These are phyloP conservation scores for Tanytarsus gracilentus DNA, from an alignment of 2,888 invertebrate species.

Conservation along the genomic window DNA sequence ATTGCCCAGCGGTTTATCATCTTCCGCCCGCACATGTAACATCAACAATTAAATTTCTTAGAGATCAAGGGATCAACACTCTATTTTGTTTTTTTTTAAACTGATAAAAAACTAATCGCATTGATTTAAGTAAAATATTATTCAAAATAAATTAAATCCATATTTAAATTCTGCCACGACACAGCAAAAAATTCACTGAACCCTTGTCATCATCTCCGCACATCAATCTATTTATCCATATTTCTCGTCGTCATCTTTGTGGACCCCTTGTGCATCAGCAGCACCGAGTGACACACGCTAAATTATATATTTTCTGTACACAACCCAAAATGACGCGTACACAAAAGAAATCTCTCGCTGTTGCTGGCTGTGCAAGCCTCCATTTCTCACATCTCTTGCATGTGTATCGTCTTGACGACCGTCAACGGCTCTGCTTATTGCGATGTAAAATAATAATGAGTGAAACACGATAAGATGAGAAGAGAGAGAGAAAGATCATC, in stretches of 20 bases:
- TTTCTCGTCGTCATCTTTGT: neutral
- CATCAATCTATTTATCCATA: no score
- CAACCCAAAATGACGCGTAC: neutral
- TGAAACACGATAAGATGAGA: slow-evolving; percentile 23
- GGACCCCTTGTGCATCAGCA: neutral
- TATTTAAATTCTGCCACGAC: no score
- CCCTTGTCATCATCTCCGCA: no score
- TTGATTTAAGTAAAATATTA: no score
- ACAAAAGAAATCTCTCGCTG: neutral
- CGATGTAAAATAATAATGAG: slow-evolving; percentile 7
- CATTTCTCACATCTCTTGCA: no score
- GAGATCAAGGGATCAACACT: no score
- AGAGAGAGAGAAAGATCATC: no score
- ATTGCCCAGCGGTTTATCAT: slow-evolving; percentile 6
- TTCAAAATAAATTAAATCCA: no score
- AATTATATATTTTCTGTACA: neutral
- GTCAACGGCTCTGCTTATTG: neutral
- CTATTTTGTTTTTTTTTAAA: no score
- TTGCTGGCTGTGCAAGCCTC: neutral
- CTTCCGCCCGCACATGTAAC: slow-evolving; percentile 23
- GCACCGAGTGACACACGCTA: neutral
- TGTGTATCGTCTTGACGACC: neutral
- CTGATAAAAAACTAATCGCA: no score
- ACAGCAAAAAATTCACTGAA: no score
- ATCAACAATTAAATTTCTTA: neutral